A percentile compares a stretch with the other conserved stretches of the same genome.
phyloP scores from a whole-genome alignment of 2,797 vertebrate genomes.

The Semaprochilodus insignis region DNA sequence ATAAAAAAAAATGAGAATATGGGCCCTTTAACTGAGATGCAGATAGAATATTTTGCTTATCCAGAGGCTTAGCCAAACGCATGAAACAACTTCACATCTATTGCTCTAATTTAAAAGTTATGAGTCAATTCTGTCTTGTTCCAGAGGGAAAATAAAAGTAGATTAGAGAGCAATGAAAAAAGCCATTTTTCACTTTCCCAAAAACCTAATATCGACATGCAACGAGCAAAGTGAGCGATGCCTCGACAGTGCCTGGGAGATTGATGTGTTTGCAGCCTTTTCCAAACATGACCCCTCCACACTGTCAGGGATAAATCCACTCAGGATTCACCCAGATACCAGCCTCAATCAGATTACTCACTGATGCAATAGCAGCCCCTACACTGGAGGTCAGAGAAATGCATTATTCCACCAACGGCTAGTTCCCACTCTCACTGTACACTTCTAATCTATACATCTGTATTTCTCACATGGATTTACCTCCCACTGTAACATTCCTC shows the following conservation, averaged over 20 bases:
- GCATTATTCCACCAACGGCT: neutral
- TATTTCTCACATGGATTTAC: neutral
- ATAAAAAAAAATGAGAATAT: neutral
- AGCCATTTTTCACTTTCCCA: conserved; percentile 26
- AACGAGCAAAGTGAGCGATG: neutral
- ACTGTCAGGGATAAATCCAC: conserved; percentile 28
- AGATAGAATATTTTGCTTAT: neutral
- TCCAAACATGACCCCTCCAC: conserved; percentile 24
- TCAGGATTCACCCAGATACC: conserved; percentile 23
- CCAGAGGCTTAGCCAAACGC: neutral
- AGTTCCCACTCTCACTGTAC: neutral
- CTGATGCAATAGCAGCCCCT: conserved; percentile 22
- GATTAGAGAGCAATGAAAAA: conserved; percentile 27
- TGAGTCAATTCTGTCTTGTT: neutral
- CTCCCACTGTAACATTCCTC: neutral
- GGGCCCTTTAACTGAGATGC: neutral
- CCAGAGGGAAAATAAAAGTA: conserved; percentile 7
- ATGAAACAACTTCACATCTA: neutral
- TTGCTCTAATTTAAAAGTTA: conserved; percentile 4
- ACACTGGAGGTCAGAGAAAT: conserved; percentile 18
- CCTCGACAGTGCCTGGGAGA: neutral
- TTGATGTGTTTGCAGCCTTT: conserved; percentile 45
- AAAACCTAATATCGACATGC: conserved; percentile 4
- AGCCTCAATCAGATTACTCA: conserved; percentile 27
- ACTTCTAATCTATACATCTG: neutral